These are phyloP conservation scores for Manduca sexta DNA, from an alignment of 1,140 invertebrate species.

Conservation along the genomic window DNA sequence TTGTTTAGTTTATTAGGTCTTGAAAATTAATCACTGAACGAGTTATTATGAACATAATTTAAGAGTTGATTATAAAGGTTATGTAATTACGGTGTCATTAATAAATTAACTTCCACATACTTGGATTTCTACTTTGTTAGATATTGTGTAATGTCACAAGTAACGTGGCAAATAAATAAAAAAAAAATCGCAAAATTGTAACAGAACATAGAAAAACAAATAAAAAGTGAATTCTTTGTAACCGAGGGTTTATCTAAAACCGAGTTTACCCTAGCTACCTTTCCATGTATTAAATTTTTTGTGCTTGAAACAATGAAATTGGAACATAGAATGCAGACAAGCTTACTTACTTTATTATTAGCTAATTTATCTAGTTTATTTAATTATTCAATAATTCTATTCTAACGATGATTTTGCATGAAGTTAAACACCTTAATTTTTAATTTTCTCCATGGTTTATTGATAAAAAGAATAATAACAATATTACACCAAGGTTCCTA, in stretches of 20 bases:
- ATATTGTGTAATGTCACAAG: slow-evolving; percentile 63
- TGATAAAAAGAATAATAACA: too few relatives aligned
- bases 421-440: too few relatives aligned
- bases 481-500: too few relatives aligned
- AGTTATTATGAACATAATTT: slow-evolving; percentile 58
- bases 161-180: slow-evolving; percentile 55
- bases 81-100: slow-evolving; percentile 63
- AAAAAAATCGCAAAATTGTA: slow-evolving; percentile 71
- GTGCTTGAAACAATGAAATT: too few relatives aligned
- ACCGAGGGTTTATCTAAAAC: slow-evolving; percentile 38
- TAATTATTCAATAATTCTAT: too few relatives aligned
- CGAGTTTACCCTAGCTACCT: background rate
- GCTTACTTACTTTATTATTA: too few relatives aligned
- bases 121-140: slow-evolving; percentile 67
- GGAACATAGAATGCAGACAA: too few relatives aligned
- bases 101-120: slow-evolving; percentile 66
- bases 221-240: slow-evolving; percentile 70
- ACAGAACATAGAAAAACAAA: slow-evolving; percentile 66
- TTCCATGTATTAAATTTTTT: too few relatives aligned
- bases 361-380: too few relatives aligned
- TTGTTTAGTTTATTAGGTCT: slow-evolving; percentile 51
- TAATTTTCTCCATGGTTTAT: too few relatives aligned
- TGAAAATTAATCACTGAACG: slow-evolving; percentile 48
- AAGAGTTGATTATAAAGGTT: slow-evolving; percentile 51
- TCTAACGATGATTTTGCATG: too few relatives aligned